phyloP scores from a whole-genome alignment of 2,888 invertebrate genomes.

The Megaustenia siamemsis region DNA sequence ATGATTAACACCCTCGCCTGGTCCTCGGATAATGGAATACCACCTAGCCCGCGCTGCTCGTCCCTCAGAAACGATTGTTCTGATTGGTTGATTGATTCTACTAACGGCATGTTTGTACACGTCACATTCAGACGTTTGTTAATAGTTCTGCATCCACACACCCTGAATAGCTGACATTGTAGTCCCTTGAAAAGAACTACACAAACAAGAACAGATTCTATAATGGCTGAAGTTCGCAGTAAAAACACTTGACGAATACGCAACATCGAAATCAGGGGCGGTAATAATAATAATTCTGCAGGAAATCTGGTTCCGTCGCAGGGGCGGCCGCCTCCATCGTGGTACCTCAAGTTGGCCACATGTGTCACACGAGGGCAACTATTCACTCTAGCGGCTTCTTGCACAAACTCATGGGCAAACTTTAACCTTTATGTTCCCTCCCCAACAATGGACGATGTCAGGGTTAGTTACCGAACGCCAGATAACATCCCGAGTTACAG shows the following conservation, averaged over 20 bases:
- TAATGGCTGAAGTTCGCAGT: background rate
- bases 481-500: background rate
- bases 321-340: background rate
- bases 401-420: conserved; percentile 32
- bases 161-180: too few relatives aligned
- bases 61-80: too few relatives aligned
- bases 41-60: too few relatives aligned
- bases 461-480: conserved; percentile 3
- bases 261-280: background rate
- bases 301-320: conserved; percentile 8
- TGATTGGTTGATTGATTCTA: too few relatives aligned
- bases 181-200: too few relatives aligned
- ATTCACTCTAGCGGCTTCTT: conserved; percentile 7
- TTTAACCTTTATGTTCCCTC: background rate
- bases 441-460: conserved; percentile 10
- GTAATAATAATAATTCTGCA: background rate
- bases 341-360: background rate
- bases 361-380: conserved; percentile 16
- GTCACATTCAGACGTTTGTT: too few relatives aligned
- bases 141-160: too few relatives aligned
- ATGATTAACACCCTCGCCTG: too few relatives aligned
- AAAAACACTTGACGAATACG: background rate
- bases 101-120: too few relatives aligned
- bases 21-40: too few relatives aligned
- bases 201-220: background rate